A percentile compares a stretch with the other conserved stretches of the same genome.
phyloP scores from a whole-genome alignment of 2,888 invertebrate species.

The Ceratothoa steindachneri region DNA sequence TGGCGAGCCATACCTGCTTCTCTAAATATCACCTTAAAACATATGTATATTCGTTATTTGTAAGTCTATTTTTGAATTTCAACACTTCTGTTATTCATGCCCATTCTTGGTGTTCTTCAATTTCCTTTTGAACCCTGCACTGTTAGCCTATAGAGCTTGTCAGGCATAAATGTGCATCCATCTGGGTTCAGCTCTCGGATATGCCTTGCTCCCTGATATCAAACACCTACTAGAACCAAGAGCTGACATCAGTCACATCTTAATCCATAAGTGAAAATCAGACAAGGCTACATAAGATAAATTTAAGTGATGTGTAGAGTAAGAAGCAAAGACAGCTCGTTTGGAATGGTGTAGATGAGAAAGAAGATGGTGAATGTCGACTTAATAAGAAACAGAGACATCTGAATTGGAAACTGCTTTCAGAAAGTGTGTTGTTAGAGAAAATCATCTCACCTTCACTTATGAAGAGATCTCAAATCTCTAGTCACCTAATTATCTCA shows the following conservation, averaged over 20 bases:
- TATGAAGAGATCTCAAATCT: not conserved
- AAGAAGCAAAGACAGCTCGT: not conserved
- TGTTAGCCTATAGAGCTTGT: not conserved
- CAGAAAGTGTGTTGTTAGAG: not conserved
- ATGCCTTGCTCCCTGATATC: slow-evolving; percentile 5
- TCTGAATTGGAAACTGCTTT: not conserved
- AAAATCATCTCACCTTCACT: slow-evolving; percentile 5
- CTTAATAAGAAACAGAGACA: not conserved
- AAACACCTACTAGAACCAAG: not conserved
- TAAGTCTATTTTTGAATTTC: too few relatives aligned
- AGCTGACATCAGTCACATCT: not conserved
- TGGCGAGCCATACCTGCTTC: too few relatives aligned
- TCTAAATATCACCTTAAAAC: too few relatives aligned
- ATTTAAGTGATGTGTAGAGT: not conserved
- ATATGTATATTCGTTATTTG: too few relatives aligned
- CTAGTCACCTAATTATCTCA: slow-evolving; percentile 6
- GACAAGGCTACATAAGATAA: slow-evolving; percentile 1
- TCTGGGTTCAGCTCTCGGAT: slow-evolving; percentile 4
- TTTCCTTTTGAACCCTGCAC: not conserved
- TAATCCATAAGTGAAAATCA: slow-evolving; percentile 1
- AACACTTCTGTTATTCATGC: too few relatives aligned
- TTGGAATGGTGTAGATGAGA: not conserved
- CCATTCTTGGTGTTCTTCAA: too few relatives aligned
- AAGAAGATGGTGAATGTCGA: not conserved
- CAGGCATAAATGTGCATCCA: not conserved